Base-by-base conservation (phyloP, 30 jellyfish, hydroid and myxozoan species). In the Hydractinia symbiolongicarpus region DNA sequence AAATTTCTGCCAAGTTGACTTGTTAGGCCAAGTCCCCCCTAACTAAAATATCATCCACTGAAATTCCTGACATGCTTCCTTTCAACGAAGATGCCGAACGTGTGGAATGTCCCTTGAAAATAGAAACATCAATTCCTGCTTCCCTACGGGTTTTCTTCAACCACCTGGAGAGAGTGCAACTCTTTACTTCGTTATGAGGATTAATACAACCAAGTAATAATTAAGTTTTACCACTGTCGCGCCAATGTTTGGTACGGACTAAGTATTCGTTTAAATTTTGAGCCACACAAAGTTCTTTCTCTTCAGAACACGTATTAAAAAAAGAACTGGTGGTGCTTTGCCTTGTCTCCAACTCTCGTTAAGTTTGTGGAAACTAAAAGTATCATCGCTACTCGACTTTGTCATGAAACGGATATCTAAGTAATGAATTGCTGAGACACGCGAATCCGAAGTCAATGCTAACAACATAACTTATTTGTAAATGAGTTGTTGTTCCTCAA, bases 391-490 rank as follows among this genome's bases (percentile, higher is more conserved):
- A 30, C 44, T 30, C 44, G 74, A n/a, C 74, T 51, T 64, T 44
- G 40, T 51, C 74, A 64, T 64, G 74, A n/a, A 64, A 64, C 40
- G 19, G 40, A 13, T 64, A 64, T 64, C 40, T 51, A 64, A 51
- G 19, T n/a, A 4, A 64, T 51, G 19, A 51, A 64, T 64, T 64
- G 3, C 9, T 64, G 74, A 64, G 40, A 44, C 19, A 44, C 74
- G 19, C 40, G 74, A 64, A 51, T 44, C 74, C 40, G 74, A 44
- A 64, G 74, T 64, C 40, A 64, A 51, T 64, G 74, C 74, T 51
- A 64, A n/a, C 74, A 64, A 64, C 40, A 51, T 64, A 64, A 51
- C 74, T n/a, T n/a, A 44, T 64, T 64, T 64, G 74, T 7, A 51
- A 13, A 51, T 64, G 40, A 64, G 74, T n/a, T n/a, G 52, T 64